Evolutionary conservation across 1,140 invertebrate species (phyloP), one percentile per base, ranked within the genome.

Genomic region (Aphaenogaster rudis): DNA sequence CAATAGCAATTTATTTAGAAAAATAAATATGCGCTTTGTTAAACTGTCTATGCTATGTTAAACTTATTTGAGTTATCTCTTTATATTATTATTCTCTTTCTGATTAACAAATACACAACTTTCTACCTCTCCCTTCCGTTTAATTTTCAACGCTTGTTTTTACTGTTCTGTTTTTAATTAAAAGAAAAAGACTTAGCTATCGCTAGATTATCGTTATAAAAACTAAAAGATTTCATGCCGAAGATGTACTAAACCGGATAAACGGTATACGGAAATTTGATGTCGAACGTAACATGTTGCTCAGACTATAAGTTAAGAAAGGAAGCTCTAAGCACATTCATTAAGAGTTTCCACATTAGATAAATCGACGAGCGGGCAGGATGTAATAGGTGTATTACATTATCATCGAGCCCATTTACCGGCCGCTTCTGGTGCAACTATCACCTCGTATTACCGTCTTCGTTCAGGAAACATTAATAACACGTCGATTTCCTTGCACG

Each of bases 401-500:
- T 81, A 71, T 81, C 79, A 57, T 69, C 64, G 64, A 45, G 36
- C 15, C 39, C 33, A 45, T 50, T 66, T 54, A 64, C 28, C 45
- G 45, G 28, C 5, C 21, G 64, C 50, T 57, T 69, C 64, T 81
- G 39, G 48, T 69, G 50, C 21, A 81, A 54, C 64, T 36, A 81
- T 81, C 52, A 45, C 21, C 39, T 69, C 50, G 39, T 57, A 71
- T 59, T 81, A 81, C 52, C 21, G 28, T 80, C 63, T 80, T 54
- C 63, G 63, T 45, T 81, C 64, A 59, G 52, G 64, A 57, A 81
- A 71, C 64, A 80, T 66, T 80, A 81, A 81, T 81, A 81, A 81
- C 66, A 81, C 15, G 54, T 81, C 79, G 66, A 81, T 81, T 81
- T 57, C 21, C 64, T 71, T 63, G 33, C 63, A 79, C 61, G 61